Base-by-base conservation (phyloP, 2,113 vertebrate genomes). In the Serilophus lunatus region DNA sequence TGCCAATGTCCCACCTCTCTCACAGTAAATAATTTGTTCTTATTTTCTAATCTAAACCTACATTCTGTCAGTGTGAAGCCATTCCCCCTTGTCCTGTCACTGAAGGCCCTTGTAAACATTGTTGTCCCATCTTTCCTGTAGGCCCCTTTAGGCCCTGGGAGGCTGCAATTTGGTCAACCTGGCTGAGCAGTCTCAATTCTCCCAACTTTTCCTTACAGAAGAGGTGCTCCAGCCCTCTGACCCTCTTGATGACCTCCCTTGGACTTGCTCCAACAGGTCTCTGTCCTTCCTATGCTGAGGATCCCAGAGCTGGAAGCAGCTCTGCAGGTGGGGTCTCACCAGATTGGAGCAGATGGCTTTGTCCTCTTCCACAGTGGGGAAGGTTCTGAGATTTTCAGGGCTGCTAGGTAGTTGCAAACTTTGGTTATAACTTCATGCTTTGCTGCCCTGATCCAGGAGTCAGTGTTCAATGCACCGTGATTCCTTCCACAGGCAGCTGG, bases 1-100 rank as follows among this genome's bases (percentile, higher is more conserved):
- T 76, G 25, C n/a, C 54, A 75, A 16, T 4, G 24, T 16, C 47
- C 63, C 4, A 1, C 0, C 42, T 42, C 4, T 25, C 18, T 5
- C 64, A 56, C 42, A 63, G 31, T 35, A 22, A 16, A 49, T 25
- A 33, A 70, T 63, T 56, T 35, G 15, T 83, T 36, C 29, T 15
- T 33, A 33, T 33, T 6, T 28, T 36, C 18, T 13, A 26, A 36
- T 36, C 31, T 56, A 69, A 77, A 10, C 20, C 18, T 26, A 2
- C 14, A 16, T 6, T 82, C 20, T 82, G 8, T 26, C 47, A 76
- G 17, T 16, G 5, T 1, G 13, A 54, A 28, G n/a, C 29, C 25
- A 47, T 40, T 40, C 6, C 7, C 22, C 19, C 14, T 61, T 33
- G 14, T 28, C 25, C n/a, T 13, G 54, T 69, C 70, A 54, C 40